These are phyloP conservation scores for Cerastoderma edule DNA, from an alignment of 2,888 invertebrate genomes.

Conservation along the genomic window DNA sequence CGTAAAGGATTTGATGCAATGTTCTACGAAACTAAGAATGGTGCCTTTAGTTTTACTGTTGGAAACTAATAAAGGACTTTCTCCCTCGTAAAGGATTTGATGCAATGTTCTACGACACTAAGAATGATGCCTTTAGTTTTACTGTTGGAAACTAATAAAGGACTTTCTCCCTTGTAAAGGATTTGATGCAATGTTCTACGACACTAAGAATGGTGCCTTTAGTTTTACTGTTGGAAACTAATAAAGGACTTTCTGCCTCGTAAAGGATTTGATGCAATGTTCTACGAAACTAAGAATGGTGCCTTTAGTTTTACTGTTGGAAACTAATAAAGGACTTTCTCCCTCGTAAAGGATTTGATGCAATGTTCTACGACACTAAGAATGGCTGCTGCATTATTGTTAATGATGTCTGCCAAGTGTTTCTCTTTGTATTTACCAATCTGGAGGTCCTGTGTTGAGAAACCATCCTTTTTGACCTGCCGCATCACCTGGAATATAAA, in stretches of 20 bases:
- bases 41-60: too few species aligned
- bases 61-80: too few species aligned
- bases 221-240: not conserved
- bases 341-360: constrained; percentile 67
- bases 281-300: not conserved
- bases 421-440: constrained; percentile 40
- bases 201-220: not conserved
- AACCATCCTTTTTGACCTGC: constrained; percentile 45
- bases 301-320: not conserved
- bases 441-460: constrained; percentile 40
- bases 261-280: not conserved
- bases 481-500: constrained; percentile 53
- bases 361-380: constrained; percentile 69
- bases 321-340: constrained; percentile 70
- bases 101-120: too few species aligned
- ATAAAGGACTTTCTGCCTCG: not conserved
- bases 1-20: too few species aligned
- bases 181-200: not conserved
- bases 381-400: constrained; percentile 65
- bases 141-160: too few species aligned
- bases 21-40: too few species aligned
- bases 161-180: too few species aligned
- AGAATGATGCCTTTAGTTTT: too few species aligned
- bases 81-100: too few species aligned
- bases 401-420: constrained; percentile 56